These are phyloP conservation scores for Trinectes maculatus DNA, from an alignment of 2,113 vertebrate species.

Conservation along the genomic window DNA sequence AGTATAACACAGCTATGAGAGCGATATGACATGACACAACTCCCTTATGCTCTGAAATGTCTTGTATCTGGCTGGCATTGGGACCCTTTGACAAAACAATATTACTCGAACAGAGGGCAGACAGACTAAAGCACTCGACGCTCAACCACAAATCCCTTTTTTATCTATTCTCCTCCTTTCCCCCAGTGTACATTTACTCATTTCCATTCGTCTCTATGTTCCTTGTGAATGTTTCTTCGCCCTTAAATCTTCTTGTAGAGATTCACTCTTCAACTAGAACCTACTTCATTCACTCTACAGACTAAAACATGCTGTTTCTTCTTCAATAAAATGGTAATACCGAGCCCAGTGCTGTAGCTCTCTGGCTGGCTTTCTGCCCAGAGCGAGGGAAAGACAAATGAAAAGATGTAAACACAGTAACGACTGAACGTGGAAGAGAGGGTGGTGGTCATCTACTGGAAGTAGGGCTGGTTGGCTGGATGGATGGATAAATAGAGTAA, in stretches of 20 bases:
- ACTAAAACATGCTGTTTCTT: constrained; percentile 18
- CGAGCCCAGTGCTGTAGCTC: constrained; percentile 36
- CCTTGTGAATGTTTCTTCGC: not conserved
- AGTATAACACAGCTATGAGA: constrained; percentile 52
- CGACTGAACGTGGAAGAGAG: not conserved
- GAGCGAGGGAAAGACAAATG: constrained; percentile 32
- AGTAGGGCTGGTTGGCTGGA: constrained; percentile 42
- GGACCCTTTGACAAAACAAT: constrained; percentile 25
- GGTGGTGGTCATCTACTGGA: constrained; percentile 51
- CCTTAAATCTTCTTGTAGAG: not conserved
- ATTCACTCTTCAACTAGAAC: constrained; percentile 15
- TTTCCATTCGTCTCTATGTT: constrained; percentile 13
- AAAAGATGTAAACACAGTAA: constrained; percentile 47
- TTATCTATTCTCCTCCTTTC: constrained; percentile 3
- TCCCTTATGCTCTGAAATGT: constrained; percentile 34
- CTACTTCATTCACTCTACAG: constrained; percentile 28
- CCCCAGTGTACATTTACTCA: not conserved
- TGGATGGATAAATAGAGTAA: constrained; percentile 56
- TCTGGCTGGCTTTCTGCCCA: constrained; percentile 34
- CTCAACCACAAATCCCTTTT: not conserved
- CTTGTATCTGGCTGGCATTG: constrained; percentile 9
- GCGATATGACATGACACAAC: constrained; percentile 50
- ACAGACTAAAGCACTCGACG: constrained; percentile 34
- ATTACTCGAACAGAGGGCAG: constrained; percentile 2
- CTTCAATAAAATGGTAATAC: constrained; percentile 22